Base-by-base conservation (phyloP, 2,797 vertebrate species). In the Perodicticus potto region DNA sequence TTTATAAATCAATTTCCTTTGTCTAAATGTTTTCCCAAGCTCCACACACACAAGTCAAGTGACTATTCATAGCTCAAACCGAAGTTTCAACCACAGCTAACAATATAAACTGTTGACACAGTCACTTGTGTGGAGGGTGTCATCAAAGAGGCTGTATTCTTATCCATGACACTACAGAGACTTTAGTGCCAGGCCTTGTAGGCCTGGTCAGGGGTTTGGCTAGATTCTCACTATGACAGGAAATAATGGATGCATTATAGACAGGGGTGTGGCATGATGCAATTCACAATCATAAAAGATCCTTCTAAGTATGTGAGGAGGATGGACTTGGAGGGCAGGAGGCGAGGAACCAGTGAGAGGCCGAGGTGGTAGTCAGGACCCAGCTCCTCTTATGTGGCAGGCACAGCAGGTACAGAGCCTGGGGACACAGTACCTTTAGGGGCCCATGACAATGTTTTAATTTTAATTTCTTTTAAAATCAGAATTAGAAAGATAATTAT, bases 401-500 rank as follows among this genome's bases (percentile, higher is more conserved):
- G 22, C 29, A 34, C 12, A 29, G 29, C 61, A 70, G 17, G 23
- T 29, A 45, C 20, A 63, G 65, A 81, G 27, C 22, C 23, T 40
- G 69, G 27, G 25, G 34, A 3, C 53, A 57, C 20, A 25, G 13
- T 6, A 80, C n/a, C 13, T 57, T 80, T 37, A 80, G 80, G 22
- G 34, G 34, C 11, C 72, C 53, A 43, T 72, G 40, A 73, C 73
- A 73, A 93, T 76, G n/a, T 82, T 83, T 91, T 70, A 49, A 69
- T 85, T 89, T 94, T 86, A 57, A 81, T 88, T 85, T 61, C 3
- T 86, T 94, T 32, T 63, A 86, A 92, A 82, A 72, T 81, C 2
- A 49, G 73, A 95, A 78, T 65, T 53, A 53, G n/a, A 65, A 77
- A 81, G 45, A 25, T 34, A 67, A 19, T 32, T 90, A 88, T 61